A percentile compares a stretch with the other conserved stretches of the same genome.
phyloP scores from a whole-genome alignment of 1,140 invertebrate species.

The Euura saliciscinereae region DNA sequence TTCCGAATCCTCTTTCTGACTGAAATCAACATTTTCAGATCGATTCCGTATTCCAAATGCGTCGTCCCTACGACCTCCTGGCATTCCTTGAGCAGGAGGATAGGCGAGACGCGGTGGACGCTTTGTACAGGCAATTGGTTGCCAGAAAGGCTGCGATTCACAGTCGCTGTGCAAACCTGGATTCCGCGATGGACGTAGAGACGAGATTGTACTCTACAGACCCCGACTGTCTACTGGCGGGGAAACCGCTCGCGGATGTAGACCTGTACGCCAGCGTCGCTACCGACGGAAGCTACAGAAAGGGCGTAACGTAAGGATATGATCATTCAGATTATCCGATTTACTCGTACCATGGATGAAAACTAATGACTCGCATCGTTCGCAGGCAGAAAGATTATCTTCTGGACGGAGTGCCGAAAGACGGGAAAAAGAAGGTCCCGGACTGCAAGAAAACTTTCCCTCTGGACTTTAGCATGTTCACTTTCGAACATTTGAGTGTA shows the following conservation, averaged over 20 bases:
- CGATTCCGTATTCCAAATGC: conserved; percentile 80
- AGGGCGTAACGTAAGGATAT: conserved; percentile 47
- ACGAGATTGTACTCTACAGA: conserved; percentile 68
- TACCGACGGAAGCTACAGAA: conserved; percentile 59
- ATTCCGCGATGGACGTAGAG: conserved; percentile 67
- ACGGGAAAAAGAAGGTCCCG: conserved; percentile 57
- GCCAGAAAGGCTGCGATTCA: conserved; percentile 70
- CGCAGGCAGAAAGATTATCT: conserved; percentile 46
- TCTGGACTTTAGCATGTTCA: conserved; percentile 77
- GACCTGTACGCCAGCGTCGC: conserved; percentile 73
- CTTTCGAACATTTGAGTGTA: conserved; percentile 83
- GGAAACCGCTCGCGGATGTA: conserved; percentile 67
- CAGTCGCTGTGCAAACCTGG: conserved; percentile 66
- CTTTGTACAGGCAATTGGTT: conserved; percentile 70
- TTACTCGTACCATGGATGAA: background rate
- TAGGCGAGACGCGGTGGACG: conserved; percentile 67
- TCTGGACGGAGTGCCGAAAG: conserved; percentile 34
- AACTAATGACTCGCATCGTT: conserved; percentile 22
- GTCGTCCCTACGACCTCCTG: conserved; percentile 78
- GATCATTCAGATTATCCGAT: background rate
- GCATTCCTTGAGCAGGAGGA: conserved; percentile 84
- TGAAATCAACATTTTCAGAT: too few species aligned
- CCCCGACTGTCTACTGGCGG: conserved; percentile 71
- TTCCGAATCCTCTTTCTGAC: too few species aligned
- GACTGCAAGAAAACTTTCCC: conserved; percentile 70